Percentiles rank a stretch among this genome's conserved stretches.
These are phyloP conservation scores for Sebastes schlegelii DNA, from an alignment of 2,113 vertebrate species.

Conservation along the genomic window DNA sequence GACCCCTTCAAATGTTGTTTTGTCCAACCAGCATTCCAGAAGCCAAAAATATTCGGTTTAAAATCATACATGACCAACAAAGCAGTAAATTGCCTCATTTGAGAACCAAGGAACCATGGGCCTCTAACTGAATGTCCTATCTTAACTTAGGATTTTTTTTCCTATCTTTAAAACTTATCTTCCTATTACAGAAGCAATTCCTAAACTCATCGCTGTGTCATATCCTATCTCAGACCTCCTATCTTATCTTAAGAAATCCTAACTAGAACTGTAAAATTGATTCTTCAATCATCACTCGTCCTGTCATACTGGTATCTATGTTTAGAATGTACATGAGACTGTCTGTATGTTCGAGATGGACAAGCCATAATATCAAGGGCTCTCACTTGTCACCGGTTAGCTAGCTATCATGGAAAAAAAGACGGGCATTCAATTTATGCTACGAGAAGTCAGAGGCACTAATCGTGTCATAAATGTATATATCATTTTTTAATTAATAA, in stretches of 20 bases:
- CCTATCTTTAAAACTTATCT: no score
- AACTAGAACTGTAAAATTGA: neutral
- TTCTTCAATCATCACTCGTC: neutral
- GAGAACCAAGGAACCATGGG: neutral
- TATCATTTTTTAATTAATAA: no score
- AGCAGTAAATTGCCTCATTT: neutral
- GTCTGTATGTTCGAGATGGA: no score
- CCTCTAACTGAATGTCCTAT: no score
- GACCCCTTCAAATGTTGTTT: neutral
- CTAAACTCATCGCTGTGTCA: neutral
- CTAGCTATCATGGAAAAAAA: neutral
- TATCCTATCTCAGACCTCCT: neutral
- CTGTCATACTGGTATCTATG: neutral
- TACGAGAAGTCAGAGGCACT: no score
- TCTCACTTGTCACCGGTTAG: no score
- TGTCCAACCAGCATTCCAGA: neutral
- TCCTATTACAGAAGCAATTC: neutral
- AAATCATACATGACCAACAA: neutral
- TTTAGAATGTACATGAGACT: neutral
- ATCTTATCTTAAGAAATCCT: neutral
- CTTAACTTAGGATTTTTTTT: no score
- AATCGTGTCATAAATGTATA: no score
- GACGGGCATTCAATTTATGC: no score
- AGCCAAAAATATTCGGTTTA: neutral
- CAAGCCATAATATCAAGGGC: no score